Percentiles rank a stretch among this genome's conserved stretches.
These are phyloP conservation scores for Drosophila repleta DNA, from an alignment of 1,140 invertebrate genomes.

Conservation along the genomic window DNA sequence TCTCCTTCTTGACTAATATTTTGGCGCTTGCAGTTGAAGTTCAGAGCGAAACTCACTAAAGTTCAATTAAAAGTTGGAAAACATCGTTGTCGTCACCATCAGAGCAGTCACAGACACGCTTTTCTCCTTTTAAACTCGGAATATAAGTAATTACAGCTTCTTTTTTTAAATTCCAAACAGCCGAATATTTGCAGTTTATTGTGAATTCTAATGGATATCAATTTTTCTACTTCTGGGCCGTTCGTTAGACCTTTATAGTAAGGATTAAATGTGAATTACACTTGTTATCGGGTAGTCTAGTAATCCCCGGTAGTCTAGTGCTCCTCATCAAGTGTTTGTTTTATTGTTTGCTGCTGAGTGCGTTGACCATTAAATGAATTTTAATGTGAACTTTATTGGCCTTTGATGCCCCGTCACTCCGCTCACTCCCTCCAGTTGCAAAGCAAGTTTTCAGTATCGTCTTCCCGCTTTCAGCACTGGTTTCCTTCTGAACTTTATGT, in stretches of 20 bases:
- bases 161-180: too few relatives aligned
- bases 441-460: neutral
- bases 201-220: too few relatives aligned
- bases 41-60: constrained; percentile 61
- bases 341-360: constrained; percentile 44
- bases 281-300: too few relatives aligned
- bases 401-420: constrained; percentile 8
- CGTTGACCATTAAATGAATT: constrained; percentile 75
- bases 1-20: constrained; percentile 38
- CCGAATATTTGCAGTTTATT: neutral
- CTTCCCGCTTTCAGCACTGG: neutral
- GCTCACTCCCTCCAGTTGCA: too few relatives aligned
- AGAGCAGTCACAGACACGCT: neutral
- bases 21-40: constrained; percentile 47
- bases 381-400: constrained; percentile 66
- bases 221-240: too few relatives aligned
- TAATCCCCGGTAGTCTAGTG: constrained; percentile 10
- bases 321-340: constrained; percentile 1
- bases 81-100: constrained; percentile 6
- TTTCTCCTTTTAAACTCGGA: constrained; percentile 13
- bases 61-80: constrained; percentile 77
- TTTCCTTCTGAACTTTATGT: neutral
- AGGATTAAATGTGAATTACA: too few relatives aligned
- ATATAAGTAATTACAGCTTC: neutral
- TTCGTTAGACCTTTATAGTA: too few relatives aligned